These are phyloP conservation scores for Sipha maydis DNA, from an alignment of 2,888 invertebrate species.

Conservation along the genomic window DNA sequence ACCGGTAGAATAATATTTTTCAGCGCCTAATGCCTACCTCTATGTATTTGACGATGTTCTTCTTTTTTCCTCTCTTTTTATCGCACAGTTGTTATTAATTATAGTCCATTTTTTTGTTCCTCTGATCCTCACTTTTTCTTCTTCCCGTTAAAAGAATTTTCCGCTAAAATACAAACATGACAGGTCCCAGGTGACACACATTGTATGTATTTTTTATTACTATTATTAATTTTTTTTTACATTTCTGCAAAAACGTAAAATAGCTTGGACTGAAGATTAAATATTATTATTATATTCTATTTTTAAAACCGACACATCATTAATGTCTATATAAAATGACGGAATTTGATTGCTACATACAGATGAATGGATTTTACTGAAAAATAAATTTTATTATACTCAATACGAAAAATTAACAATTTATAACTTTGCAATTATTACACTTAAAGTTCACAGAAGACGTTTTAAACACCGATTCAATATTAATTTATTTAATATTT, in stretches of 20 bases:
- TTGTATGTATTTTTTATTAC: constrained; percentile 20
- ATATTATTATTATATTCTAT: constrained; percentile 33
- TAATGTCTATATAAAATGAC: constrained; percentile 10
- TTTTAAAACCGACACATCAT: constrained; percentile 11
- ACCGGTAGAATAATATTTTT: constrained; percentile 37
- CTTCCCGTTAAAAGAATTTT: constrained; percentile 29
- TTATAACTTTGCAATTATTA: not conserved
- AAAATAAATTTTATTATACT: not conserved
- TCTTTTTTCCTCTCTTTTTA: constrained; percentile 21
- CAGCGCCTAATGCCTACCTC: not conserved
- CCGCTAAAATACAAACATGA: constrained; percentile 14
- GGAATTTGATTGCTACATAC: constrained; percentile 13
- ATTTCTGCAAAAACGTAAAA: constrained; percentile 28
- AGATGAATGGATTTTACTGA: not conserved
- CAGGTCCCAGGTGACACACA: constrained; percentile 51
- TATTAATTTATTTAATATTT: not conserved
- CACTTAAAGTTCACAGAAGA: not conserved
- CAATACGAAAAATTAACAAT: not conserved
- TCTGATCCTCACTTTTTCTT: constrained; percentile 47
- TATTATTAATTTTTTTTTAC: constrained; percentile 24
- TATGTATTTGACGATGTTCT: constrained; percentile 22
- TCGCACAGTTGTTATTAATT: constrained; percentile 42
- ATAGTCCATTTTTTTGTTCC: constrained; percentile 40
- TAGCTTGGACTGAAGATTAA: constrained; percentile 29
- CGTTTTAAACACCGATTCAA: not conserved